Evolutionary conservation across 2,888 invertebrate species (phyloP).

Genomic region (Plemyria rubiginata): DNA sequence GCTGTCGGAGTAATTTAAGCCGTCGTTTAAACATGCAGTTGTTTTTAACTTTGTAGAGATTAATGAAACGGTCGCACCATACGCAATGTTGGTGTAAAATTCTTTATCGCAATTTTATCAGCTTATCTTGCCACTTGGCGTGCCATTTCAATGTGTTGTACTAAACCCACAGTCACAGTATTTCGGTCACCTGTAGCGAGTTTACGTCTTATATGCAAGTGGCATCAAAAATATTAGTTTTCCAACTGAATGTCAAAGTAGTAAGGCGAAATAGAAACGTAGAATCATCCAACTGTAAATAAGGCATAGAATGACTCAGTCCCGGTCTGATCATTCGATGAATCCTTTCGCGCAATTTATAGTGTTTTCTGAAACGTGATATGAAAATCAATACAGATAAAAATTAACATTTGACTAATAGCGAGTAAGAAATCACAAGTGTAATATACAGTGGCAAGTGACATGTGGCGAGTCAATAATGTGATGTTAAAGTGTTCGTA

Average conservation of each 20-base stretch:
- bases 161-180: slow-evolving; percentile 64
- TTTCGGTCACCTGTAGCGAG: slow-evolving; percentile 61
- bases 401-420: slow-evolving; percentile 30
- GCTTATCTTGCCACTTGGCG: slow-evolving; percentile 76
- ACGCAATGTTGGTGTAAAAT: slow-evolving; percentile 65
- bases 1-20: slow-evolving; percentile 19
- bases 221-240: background rate
- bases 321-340: slow-evolving; percentile 36
- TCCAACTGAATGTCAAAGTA: slow-evolving; percentile 50
- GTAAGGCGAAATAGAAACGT: slow-evolving; percentile 24
- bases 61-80: slow-evolving; percentile 54
- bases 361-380: slow-evolving; percentile 38
- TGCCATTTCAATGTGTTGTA: slow-evolving; percentile 71
- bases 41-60: slow-evolving; percentile 34
- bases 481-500: slow-evolving; percentile 40
- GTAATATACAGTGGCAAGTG: slow-evolving; percentile 29
- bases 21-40: slow-evolving; percentile 22
- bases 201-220: slow-evolving; percentile 51
- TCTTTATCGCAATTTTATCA: slow-evolving; percentile 78
- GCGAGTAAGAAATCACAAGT: slow-evolving; percentile 45
- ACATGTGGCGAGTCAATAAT: slow-evolving; percentile 40
- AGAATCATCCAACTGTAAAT: slow-evolving; percentile 39
- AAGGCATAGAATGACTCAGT: slow-evolving; percentile 53
- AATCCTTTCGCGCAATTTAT: slow-evolving; percentile 41
- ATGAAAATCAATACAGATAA: slow-evolving; percentile 35